Evolutionary conservation across 35 echinoderm and acorn worm genomes (phyloP), one percentile per base, ranked within the genome.

Genomic region (Heliocidaris tuberculata): DNA sequence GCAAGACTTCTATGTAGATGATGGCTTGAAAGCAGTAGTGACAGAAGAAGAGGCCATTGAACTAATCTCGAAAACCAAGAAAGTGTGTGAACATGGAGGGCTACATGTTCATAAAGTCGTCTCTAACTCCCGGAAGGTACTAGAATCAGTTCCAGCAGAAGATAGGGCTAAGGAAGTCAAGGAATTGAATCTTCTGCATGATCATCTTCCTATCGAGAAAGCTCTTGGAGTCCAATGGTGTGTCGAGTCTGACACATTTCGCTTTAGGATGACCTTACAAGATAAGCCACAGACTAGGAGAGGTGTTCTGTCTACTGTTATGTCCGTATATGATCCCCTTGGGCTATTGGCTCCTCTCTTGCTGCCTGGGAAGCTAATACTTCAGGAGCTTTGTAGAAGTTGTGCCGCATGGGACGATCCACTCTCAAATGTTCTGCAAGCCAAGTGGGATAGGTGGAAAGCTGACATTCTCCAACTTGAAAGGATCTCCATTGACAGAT

Each of bases 1-100:
- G 48, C 30, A 92, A 13, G 86, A 96, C 47, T 99, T 99, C 85
- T 99, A 99, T 95, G 98, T 99, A 0, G 98, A 99, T 95, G 96
- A 96, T 93, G 95, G 95, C 8, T 31, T 96, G 12, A 94, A 65
- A 31, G 96, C 96, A 85, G 92, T 95, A 32, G 32, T 92, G 7
- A 95, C 93, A 48, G 85, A 48, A 47, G 50, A 96, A 86, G 90
- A 94, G 27, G 95, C 95, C 42, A 97, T 96, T 48, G 32, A 96
- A 8, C 94, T 96, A 24, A 85, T 96, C 29, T 12, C 60, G 0
- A 92, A 50, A 13, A 96, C 92, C 27, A 96, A 85, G 11, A 48
- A 86, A 7, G 70, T 99, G 88, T 95, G 92, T 59, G 85, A 50
- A 8, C 94, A 86, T 30, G 97, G 94, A 35, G 86, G 96, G 21